Evolutionary conservation across 2,888 invertebrate species (phyloP).

Genomic region (Macrosiphum euphorbiae): DNA sequence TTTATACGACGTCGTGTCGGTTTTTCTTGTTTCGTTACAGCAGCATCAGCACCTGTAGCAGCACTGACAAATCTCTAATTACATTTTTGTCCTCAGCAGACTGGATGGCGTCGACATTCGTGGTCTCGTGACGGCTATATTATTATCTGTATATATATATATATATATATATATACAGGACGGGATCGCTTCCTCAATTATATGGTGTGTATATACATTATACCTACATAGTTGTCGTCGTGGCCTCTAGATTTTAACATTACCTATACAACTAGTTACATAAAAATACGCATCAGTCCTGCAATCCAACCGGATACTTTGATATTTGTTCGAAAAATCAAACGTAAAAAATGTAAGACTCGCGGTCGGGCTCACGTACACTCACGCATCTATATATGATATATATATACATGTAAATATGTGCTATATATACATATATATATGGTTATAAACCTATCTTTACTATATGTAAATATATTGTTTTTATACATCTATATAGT

Average conservation of each 20-base stretch:
- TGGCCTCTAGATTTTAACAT: background rate
- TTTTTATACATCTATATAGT: background rate
- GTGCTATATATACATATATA: background rate
- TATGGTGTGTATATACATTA: background rate
- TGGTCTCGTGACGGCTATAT: background rate
- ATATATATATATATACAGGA: background rate
- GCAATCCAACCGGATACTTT: slow-evolving; percentile 1
- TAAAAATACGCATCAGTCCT: background rate
- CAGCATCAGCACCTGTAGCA: background rate
- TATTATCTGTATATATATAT: background rate
- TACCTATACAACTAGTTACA: background rate
- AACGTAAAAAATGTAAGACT: background rate
- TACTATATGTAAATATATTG: background rate
- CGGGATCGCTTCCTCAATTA: background rate
- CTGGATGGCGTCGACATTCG: background rate
- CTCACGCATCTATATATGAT: background rate
- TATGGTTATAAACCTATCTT: background rate
- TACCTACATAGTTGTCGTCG: background rate
- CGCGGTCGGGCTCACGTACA: background rate
- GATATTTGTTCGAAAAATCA: background rate
- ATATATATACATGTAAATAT: too few relatives aligned
- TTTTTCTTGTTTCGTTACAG: background rate
- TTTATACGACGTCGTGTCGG: background rate
- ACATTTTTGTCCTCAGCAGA: slow-evolving; percentile 16
- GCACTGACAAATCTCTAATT: slow-evolving; percentile 11